Evolutionary conservation across 2,888 invertebrate genomes (phyloP).

Genomic region (Neoitamus cyanurus): DNA sequence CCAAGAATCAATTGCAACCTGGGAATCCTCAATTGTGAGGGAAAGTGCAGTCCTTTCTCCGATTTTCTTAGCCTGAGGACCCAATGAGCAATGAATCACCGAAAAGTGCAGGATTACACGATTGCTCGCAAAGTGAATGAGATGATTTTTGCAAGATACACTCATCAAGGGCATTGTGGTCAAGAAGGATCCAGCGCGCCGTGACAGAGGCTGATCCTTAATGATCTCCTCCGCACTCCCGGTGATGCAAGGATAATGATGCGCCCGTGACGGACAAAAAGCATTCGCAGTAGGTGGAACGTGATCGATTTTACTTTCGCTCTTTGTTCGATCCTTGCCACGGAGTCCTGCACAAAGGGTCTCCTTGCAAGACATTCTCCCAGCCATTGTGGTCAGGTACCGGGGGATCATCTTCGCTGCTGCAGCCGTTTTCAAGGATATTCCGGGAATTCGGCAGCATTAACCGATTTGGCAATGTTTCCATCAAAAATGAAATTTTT

Average conservation of each 20-base stretch:
- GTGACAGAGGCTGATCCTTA: not conserved
- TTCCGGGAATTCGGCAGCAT: not conserved
- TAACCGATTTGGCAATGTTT: constrained; percentile 6
- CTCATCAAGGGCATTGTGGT: constrained; percentile 12
- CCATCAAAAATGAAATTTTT: constrained; percentile 11
- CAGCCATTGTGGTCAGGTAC: not conserved
- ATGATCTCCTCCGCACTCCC: constrained; percentile 10
- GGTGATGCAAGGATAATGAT: constrained; percentile 42
- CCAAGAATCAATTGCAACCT: constrained; percentile 17
- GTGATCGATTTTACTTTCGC: constrained; percentile 40
- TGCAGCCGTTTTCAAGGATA: not conserved
- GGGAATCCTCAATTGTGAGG: not conserved
- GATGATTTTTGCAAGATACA: constrained; percentile 23
- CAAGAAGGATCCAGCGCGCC: constrained; percentile 18
- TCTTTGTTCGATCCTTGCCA: not conserved
- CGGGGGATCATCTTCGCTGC: not conserved
- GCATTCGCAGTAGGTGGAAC: constrained; percentile 35
- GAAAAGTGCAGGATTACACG: constrained; percentile 39
- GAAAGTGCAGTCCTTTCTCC: constrained; percentile 5
- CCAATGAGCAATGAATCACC: constrained; percentile 13
- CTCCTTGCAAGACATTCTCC: not conserved
- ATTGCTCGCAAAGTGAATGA: not conserved
- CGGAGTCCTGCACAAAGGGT: constrained; percentile 6
- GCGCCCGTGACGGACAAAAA: constrained; percentile 30
- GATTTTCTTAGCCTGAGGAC: not conserved